These are phyloP conservation scores for Carassius gibelio DNA, from an alignment of 2,113 vertebrate species.

Conservation along the genomic window DNA sequence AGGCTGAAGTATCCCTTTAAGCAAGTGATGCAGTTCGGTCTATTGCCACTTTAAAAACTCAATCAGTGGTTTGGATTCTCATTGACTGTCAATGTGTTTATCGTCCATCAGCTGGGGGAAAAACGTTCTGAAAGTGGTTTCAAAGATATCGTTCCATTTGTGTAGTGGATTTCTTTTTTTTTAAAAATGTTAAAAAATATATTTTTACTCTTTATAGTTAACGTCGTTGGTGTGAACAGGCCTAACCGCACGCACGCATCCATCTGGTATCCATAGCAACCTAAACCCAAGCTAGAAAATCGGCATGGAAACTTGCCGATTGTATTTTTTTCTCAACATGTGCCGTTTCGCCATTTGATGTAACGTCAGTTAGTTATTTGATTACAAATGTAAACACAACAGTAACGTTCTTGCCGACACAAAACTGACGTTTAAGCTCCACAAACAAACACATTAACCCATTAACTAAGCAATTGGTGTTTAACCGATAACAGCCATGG, in stretches of 20 bases:
- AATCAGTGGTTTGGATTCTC: no score
- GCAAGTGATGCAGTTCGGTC: no score
- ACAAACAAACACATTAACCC: conserved; percentile 7
- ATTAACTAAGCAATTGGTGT: not conserved
- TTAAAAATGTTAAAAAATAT: no score
- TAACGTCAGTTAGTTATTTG: not conserved
- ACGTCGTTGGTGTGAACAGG: not conserved
- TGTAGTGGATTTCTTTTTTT: no score
- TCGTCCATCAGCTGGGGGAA: no score
- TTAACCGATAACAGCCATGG: conserved; percentile 16
- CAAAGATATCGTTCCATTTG: no score
- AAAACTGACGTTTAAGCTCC: not conserved
- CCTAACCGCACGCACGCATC: not conserved
- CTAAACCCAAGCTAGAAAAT: not conserved
- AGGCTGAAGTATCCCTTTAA: no score
- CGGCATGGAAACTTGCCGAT: not conserved
- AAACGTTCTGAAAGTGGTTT: no score
- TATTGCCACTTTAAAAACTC: no score
- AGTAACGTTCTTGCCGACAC: not conserved
- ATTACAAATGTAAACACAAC: not conserved
- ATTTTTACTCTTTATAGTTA: no score
- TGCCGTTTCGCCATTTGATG: not conserved
- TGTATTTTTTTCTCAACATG: not conserved
- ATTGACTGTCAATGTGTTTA: no score
- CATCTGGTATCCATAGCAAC: conserved; percentile 12